Conservation (phyloP, 2,797 vertebrate species). For the Tapirus indicus region DNA sequence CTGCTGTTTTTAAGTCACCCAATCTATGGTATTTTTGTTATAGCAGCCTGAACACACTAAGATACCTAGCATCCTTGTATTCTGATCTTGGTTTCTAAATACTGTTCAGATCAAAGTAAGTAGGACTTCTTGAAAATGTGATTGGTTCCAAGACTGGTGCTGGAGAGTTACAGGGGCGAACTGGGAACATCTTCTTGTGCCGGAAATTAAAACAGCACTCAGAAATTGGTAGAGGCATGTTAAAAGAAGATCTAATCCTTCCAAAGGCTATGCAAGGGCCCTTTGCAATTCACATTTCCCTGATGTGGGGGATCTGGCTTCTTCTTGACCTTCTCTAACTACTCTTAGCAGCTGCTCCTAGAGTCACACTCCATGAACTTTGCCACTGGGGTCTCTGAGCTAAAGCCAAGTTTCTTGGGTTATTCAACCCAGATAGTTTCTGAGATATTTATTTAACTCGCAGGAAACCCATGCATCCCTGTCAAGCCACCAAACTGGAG, state of each 20-base stretch:
- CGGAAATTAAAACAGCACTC: background rate
- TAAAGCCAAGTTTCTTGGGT: background rate
- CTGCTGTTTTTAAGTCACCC: background rate
- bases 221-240: background rate
- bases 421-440: background rate
- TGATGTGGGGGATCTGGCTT: background rate
- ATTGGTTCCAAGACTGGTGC: background rate
- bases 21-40: background rate
- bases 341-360: background rate
- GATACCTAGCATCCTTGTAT: background rate
- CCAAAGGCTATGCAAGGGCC: background rate
- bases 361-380: background rate
- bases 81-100: background rate
- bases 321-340: background rate
- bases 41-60: background rate
- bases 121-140: background rate
- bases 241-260: background rate
- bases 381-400: background rate
- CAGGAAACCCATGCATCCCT: background rate
- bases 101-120: background rate
- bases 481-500: background rate
- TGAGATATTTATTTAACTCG: background rate
- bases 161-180: background rate
- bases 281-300: background rate
- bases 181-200: background rate